phyloP scores from a whole-genome alignment of 2,113 vertebrate genomes.

The Syngnathus scovelli region DNA sequence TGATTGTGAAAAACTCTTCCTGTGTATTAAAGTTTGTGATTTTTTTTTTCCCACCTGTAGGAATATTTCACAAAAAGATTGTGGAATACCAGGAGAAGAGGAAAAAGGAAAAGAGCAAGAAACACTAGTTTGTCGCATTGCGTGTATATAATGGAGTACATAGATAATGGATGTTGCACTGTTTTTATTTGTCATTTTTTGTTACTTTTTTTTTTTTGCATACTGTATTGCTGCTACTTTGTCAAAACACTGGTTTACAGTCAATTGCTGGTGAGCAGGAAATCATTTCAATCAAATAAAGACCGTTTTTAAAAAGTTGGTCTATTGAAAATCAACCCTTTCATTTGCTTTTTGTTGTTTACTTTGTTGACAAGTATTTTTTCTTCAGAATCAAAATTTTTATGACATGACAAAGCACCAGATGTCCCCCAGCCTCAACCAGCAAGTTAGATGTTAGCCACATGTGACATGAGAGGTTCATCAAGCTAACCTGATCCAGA shows the following conservation, averaged over 20 bases:
- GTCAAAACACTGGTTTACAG: constrained; percentile 23
- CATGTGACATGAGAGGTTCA: background rate
- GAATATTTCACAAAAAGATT: constrained; percentile 82
- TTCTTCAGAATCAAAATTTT: background rate
- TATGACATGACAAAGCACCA: background rate
- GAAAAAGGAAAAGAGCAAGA: constrained; percentile 71
- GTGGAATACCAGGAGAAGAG: constrained; percentile 77
- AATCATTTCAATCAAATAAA: constrained; percentile 50
- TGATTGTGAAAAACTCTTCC: background rate
- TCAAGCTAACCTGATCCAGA: background rate
- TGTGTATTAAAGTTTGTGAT: background rate
- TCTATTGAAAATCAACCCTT: background rate
- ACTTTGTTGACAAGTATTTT: background rate
- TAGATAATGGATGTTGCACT: constrained; percentile 40
- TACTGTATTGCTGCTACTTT: constrained; percentile 41
- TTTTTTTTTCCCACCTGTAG: constrained; percentile 40
- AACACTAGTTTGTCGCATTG: constrained; percentile 45
- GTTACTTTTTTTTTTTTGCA: constrained; percentile 14
- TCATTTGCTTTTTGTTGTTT: too few species aligned
- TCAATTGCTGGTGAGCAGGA: constrained; percentile 21
- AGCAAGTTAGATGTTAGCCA: background rate
- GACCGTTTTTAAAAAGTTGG: constrained; percentile 26
- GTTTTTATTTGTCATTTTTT: constrained; percentile 14
- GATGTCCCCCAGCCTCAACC: background rate
- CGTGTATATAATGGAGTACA: constrained; percentile 25